Evolutionary conservation across 2,113 vertebrate genomes (phyloP).

Genomic region (Gobio gobio): DNA sequence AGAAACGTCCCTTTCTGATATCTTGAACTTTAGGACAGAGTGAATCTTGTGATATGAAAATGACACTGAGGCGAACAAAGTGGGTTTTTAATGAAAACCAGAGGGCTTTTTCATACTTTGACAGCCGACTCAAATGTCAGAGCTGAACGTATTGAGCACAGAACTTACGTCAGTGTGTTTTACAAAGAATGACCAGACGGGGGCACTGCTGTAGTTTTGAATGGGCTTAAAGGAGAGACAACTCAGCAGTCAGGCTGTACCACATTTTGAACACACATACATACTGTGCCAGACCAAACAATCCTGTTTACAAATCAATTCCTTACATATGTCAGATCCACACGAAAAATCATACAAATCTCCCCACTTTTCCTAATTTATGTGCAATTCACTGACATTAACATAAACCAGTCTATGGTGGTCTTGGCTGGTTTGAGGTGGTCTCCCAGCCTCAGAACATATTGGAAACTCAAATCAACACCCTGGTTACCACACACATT

Average conservation of each 20-base stretch:
- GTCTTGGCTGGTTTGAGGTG: too few species aligned
- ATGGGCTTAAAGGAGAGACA: constrained; percentile 46
- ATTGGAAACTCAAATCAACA: too few species aligned
- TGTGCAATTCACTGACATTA: neutral
- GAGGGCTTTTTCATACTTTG: constrained; percentile 59
- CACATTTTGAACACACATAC: constrained; percentile 30
- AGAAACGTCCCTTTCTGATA: constrained; percentile 37
- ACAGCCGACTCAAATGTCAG: constrained; percentile 67
- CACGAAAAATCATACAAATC: neutral
- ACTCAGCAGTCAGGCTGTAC: constrained; percentile 42
- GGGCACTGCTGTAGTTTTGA: constrained; percentile 79
- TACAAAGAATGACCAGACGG: constrained; percentile 67
- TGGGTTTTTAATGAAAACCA: constrained; percentile 46
- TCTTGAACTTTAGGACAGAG: constrained; percentile 18
- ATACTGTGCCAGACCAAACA: constrained; percentile 29
- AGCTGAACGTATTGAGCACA: constrained; percentile 61
- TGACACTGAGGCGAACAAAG: constrained; percentile 61
- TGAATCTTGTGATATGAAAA: constrained; percentile 63
- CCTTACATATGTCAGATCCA: constrained; percentile 16
- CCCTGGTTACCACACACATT: too few species aligned
- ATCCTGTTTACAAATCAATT: constrained; percentile 25
- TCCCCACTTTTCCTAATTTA: neutral
- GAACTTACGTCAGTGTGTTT: constrained; percentile 38
- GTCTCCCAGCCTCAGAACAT: too few species aligned
- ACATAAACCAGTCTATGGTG: too few species aligned